Evolutionary conservation across 2,797 vertebrate species (phyloP).

Genomic region (Bufotes viridis): DNA sequence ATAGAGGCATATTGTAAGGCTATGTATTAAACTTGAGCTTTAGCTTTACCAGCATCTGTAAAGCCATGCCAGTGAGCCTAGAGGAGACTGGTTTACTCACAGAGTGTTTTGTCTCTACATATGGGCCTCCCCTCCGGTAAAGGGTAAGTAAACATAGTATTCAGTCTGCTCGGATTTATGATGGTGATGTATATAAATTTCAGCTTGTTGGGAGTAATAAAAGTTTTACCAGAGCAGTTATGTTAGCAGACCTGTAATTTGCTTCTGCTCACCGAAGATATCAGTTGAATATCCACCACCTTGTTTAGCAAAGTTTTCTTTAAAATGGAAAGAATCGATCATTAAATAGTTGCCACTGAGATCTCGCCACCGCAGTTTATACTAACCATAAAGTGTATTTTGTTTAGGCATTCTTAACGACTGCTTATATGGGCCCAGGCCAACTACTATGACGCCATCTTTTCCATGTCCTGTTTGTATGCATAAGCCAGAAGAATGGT

Average conservation of each 20-base stretch:
- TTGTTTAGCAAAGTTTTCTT: conserved; percentile 41
- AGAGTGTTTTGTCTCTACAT: conserved; percentile 49
- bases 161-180: conserved; percentile 57
- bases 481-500: conserved; percentile 27
- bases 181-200: conserved; percentile 59
- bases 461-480: conserved; percentile 55
- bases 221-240: conserved; percentile 56
- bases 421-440: conserved; percentile 43
- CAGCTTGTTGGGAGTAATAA: conserved; percentile 59
- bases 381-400: conserved; percentile 41
- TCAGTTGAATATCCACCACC: conserved; percentile 41
- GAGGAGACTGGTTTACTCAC: conserved; percentile 55
- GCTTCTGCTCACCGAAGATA: conserved; percentile 43
- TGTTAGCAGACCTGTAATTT: conserved; percentile 57
- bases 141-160: conserved; percentile 59
- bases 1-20: conserved; percentile 45
- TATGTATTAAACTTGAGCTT: conserved; percentile 38
- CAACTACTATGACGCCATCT: conserved; percentile 34
- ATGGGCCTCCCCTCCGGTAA: conserved; percentile 49
- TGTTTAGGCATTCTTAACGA: conserved; percentile 41
- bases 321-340: conserved; percentile 58
- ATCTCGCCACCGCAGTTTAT: conserved; percentile 27
- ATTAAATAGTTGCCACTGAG: conserved; percentile 41
- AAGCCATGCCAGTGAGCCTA: conserved; percentile 48
- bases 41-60: conserved; percentile 52